Percentiles rank a stretch among this genome's conserved stretches.
Conservation (phyloP, 2,113 vertebrate genomes). For the Promerops cafer region DNA sequence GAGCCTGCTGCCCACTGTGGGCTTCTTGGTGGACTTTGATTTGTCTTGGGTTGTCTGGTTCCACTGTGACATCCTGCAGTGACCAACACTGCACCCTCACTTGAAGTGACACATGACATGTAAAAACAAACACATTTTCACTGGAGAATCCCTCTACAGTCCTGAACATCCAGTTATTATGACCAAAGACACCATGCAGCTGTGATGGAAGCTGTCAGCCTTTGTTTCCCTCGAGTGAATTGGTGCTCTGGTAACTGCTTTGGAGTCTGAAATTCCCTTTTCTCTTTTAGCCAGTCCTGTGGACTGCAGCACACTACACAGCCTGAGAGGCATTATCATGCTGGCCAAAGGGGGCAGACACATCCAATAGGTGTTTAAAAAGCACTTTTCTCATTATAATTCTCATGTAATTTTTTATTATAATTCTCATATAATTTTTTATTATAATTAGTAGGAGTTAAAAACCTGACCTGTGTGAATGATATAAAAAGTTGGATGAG, state of each 20-base stretch:
- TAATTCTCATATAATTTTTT: neutral
- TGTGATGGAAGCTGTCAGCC: neutral
- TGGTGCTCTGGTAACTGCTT: fast-evolving
- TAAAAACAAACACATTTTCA: neutral
- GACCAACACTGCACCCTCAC: neutral
- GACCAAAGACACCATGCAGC: neutral
- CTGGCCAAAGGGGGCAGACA: neutral
- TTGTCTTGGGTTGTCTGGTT: neutral
- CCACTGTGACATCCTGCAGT: neutral
- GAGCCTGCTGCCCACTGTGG: neutral
- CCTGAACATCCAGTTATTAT: neutral
- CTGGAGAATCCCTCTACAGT: neutral
- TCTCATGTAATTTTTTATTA: neutral
- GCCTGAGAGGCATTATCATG: neutral
- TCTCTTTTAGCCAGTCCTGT: neutral
- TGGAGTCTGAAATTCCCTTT: neutral
- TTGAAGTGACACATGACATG: neutral
- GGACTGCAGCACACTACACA: neutral
- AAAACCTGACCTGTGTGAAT: neutral
- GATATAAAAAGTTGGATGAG: neutral
- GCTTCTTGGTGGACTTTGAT: neutral
- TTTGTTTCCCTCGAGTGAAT: neutral
- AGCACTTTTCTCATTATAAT: neutral
- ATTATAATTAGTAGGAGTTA: neutral
- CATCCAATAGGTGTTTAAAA: neutral